A percentile compares a stretch with the other conserved stretches of the same genome.
These are phyloP conservation scores for Beroe forskalii DNA, from an alignment of 37 sponge, comb jelly and placozoan species.

Conservation along the genomic window DNA sequence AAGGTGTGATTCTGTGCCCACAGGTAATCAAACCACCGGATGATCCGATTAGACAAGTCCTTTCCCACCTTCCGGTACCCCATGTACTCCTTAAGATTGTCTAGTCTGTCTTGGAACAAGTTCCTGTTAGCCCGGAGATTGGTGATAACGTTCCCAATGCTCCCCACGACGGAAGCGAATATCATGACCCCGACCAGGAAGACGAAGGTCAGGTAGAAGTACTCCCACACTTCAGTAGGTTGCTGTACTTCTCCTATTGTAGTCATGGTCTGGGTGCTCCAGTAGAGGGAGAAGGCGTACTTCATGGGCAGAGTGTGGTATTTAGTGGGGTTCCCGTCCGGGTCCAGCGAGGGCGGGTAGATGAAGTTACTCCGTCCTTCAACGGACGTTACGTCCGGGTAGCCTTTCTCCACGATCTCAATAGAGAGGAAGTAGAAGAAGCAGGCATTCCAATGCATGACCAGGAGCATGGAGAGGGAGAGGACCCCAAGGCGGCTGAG, in stretches of 20 bases:
- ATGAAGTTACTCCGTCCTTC: constrained; percentile 52
- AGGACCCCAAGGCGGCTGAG: constrained; percentile 66
- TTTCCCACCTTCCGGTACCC: constrained; percentile 77
- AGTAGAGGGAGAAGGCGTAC: constrained; percentile 85
- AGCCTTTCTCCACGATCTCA: constrained; percentile 8
- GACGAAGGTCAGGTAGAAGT: constrained; percentile 79
- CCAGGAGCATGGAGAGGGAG: constrained; percentile 66
- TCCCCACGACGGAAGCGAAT: constrained; percentile 95
- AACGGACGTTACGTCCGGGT: background rate
- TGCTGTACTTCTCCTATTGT: constrained; percentile 91
- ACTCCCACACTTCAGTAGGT: constrained; percentile 80
- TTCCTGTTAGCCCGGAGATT: constrained; percentile 83
- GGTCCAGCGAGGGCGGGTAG: constrained; percentile 39
- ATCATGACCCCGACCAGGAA: constrained; percentile 89
- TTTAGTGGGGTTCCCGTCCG: constrained; percentile 58
- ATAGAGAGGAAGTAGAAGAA: constrained; percentile 72
- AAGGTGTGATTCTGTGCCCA: constrained; percentile 84
- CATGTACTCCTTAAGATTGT: constrained; percentile 95
- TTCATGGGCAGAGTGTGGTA: constrained; percentile 72
- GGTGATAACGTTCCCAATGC: constrained; percentile 87
- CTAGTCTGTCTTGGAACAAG: constrained; percentile 80
- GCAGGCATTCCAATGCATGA: constrained; percentile 80
- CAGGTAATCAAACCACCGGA: constrained; percentile 93
- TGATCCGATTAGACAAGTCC: constrained; percentile 79
- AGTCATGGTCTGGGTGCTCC: constrained; percentile 92